Base-by-base conservation (phyloP, 2,797 vertebrate species). In the Chelidonichthys spinosus region DNA sequence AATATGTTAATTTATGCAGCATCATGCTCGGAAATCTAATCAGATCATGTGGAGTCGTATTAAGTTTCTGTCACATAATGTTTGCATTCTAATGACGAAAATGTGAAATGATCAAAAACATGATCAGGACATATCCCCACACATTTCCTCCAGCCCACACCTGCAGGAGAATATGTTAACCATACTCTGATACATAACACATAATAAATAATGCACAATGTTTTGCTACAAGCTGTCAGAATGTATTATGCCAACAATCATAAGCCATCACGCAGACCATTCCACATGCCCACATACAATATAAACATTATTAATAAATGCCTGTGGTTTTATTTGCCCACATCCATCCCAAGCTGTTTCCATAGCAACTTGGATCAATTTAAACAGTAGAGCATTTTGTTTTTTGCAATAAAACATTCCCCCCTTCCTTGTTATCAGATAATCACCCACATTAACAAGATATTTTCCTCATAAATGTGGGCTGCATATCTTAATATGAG, bases 1-100 rank as follows among this genome's bases (percentile, higher is more conserved):
- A 63, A 5, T n/a, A 69, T 83, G 63, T 32, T 39, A 32, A 69
- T 72, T 2, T 33, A 66, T 77, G 63, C 63, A 59, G 35, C 37
- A 39, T 66, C 39, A 15, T 63, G 53, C 53, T 59, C 50, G 7
- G 9, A 40, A 18, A 75, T 68, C 47, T 47, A 44, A 72, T 78
- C 25, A 61, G 53, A 64, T 74, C 11, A 71, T 67, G 33, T 61
- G 4, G 40, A 49, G 35, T 43, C 43, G 70, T 43, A 6, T 50
- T 43, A 37, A 2, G 9, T 53, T 69, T 63, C 39, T 40, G 2
- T 69, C 15, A 64, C 49, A 49, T 36, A 56, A 4, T 56, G 11
- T 50, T 56, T 44, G 35, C 62, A 54, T 71, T 46, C 8, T 39
- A 33, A 39, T 53, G 46, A 63, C 39, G 25, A 40, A 5, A 61